Conservation (phyloP, 2,888 invertebrate genomes). For the Eulithis testata region DNA sequence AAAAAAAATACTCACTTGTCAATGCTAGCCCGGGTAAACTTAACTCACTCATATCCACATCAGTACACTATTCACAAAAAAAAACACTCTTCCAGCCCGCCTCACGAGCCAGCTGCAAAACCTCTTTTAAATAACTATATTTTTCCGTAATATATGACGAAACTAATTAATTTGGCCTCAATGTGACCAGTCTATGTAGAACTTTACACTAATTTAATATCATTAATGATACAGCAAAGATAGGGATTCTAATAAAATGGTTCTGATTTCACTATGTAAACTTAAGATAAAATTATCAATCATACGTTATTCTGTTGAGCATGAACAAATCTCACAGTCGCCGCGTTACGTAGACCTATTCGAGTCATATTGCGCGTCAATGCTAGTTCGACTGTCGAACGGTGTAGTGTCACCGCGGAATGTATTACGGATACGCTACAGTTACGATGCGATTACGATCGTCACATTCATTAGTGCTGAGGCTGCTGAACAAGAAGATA, state of each 20-base stretch:
- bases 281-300: conserved; percentile 32
- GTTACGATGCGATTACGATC: too few species aligned
- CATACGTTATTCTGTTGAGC: conserved; percentile 2
- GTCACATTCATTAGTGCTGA: too few species aligned
- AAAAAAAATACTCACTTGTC: conserved; percentile 40
- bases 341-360: background rate
- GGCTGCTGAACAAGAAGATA: too few species aligned
- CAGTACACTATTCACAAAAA: conserved; percentile 9
- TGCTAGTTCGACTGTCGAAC: too few species aligned
- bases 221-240: conserved; percentile 1
- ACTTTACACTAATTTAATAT: conserved; percentile 14
- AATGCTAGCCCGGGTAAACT: conserved; percentile 49
- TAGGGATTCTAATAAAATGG: conserved; percentile 20
- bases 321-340: background rate
- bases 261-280: conserved; percentile 22
- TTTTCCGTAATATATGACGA: conserved; percentile 28
- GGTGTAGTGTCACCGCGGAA: too few species aligned
- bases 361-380: too few species aligned
- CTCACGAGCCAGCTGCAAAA: conserved; percentile 24
- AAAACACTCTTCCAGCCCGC: background rate
- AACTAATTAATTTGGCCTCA: conserved; percentile 34
- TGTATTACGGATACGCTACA: too few species aligned
- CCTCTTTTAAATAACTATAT: conserved; percentile 17
- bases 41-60: conserved; percentile 54
- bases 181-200: conserved; percentile 28